Conservation (phyloP, 1,140 invertebrate species). For the Aphis craccivora region DNA sequence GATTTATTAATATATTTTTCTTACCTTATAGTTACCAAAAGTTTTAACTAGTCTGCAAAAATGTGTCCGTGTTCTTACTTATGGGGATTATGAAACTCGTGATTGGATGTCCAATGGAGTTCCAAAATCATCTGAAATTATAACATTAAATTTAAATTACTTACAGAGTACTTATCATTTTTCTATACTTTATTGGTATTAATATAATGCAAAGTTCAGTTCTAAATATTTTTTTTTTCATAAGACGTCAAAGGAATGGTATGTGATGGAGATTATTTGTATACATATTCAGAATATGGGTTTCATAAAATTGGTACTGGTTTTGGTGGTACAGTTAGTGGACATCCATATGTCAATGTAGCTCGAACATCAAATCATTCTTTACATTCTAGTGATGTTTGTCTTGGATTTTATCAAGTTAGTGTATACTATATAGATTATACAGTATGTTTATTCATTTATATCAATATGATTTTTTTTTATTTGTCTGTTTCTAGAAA, state of each 20-base stretch:
- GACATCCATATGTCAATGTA: constrained; percentile 76
- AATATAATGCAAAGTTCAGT: background rate
- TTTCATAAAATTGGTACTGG: constrained; percentile 92
- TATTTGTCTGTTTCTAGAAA: constrained; percentile 63
- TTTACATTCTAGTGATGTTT: constrained; percentile 46
- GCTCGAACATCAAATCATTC: constrained; percentile 17
- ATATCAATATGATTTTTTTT: background rate
- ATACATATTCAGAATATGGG: constrained; percentile 80
- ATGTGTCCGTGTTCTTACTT: constrained; percentile 85
- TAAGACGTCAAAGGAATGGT: constrained; percentile 69
- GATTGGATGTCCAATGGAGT: constrained; percentile 87
- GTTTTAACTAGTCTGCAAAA: constrained; percentile 87
- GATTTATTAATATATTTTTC: constrained; percentile 58
- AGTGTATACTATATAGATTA: too few relatives aligned
- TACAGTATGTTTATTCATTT: constrained; percentile 70
- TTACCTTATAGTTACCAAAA: constrained; percentile 82
- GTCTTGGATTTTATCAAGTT: constrained; percentile 55
- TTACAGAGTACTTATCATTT: constrained; percentile 73
- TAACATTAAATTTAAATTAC: constrained; percentile 48
- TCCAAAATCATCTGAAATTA: constrained; percentile 53
- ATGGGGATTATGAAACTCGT: constrained; percentile 82
- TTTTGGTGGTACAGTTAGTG: constrained; percentile 87
- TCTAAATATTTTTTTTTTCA: background rate
- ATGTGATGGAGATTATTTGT: constrained; percentile 89
- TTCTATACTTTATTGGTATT: constrained; percentile 62